Percentiles rank a stretch among this genome's conserved stretches.
phyloP scores from a whole-genome alignment of 1,140 invertebrate species.

The Aphaenogaster floridana region DNA sequence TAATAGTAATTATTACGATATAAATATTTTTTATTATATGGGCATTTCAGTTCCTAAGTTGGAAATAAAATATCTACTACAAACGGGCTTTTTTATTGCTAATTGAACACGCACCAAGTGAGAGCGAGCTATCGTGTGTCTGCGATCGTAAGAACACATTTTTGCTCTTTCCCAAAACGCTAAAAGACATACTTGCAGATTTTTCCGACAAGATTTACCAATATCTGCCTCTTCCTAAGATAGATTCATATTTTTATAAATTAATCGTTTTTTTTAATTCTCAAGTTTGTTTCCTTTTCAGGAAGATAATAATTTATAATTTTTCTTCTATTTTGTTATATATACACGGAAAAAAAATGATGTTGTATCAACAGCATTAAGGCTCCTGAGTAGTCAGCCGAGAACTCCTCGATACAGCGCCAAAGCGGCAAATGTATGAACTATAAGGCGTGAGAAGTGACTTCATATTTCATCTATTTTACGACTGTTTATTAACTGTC shows the following conservation, averaged over 20 bases:
- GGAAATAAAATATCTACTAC: conserved; percentile 82
- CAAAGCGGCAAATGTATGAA: too few relatives aligned
- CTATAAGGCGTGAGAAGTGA: too few relatives aligned
- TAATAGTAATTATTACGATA: conserved; percentile 78
- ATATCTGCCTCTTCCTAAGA: background rate
- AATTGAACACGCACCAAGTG: background rate
- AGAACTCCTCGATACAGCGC: too few relatives aligned
- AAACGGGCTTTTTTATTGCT: conserved; percentile 64
- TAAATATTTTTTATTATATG: conserved; percentile 83
- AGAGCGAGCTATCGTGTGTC: background rate
- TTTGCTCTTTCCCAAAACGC: background rate
- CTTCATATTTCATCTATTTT: too few relatives aligned
- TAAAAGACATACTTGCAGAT: background rate
- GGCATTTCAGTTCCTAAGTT: conserved; percentile 83
- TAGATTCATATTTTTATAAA: background rate
- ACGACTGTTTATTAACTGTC: too few relatives aligned
- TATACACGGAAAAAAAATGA: too few relatives aligned
- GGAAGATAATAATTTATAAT: background rate
- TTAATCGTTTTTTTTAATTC: background rate
- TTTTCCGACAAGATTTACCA: background rate
- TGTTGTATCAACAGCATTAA: too few relatives aligned
- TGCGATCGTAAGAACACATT: background rate
- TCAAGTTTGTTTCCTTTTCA: background rate
- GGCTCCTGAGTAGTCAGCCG: too few relatives aligned
- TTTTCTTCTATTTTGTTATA: background rate